phyloP scores from a whole-genome alignment of 2,797 vertebrate species.

The Sebastes hubbsi region DNA sequence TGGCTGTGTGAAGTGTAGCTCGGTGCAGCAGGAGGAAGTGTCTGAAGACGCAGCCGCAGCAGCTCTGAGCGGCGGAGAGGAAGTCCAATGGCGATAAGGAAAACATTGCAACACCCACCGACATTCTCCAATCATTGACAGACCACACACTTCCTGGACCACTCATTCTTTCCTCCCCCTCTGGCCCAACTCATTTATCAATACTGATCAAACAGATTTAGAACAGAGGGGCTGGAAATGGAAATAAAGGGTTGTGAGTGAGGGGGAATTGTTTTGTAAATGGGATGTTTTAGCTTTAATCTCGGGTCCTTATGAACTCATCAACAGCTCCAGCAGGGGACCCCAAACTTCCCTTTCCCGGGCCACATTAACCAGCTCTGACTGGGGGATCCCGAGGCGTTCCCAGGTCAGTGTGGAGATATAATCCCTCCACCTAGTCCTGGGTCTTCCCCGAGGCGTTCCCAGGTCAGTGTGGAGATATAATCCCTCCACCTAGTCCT shows the following conservation, averaged over 20 bases:
- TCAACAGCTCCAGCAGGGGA: too few relatives aligned
- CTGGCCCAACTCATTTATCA: conserved; percentile 7
- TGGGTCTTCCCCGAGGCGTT: too few relatives aligned
- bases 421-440: too few relatives aligned
- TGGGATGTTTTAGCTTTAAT: neutral
- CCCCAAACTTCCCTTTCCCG: too few relatives aligned
- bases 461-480: too few relatives aligned
- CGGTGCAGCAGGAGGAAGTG: conserved; percentile 83
- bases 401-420: too few relatives aligned
- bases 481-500: too few relatives aligned
- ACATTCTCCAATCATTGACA: conserved; percentile 78
- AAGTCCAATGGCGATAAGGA: conserved; percentile 77
- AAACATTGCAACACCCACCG: conserved; percentile 70
- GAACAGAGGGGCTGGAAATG: neutral
- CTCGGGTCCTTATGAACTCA: too few relatives aligned
- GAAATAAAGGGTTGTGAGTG: neutral
- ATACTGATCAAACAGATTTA: conserved; percentile 10
- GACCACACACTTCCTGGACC: conserved; percentile 56
- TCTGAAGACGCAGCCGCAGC: conserved; percentile 57
- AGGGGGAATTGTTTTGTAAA: neutral
- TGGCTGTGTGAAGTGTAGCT: conserved; percentile 35
- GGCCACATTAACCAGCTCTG: too few relatives aligned
- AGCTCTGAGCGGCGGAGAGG: conserved; percentile 73
- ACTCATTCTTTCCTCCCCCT: conserved; percentile 13
- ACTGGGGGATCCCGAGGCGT: too few relatives aligned